Evolutionary conservation across 1,140 invertebrate species (phyloP), one percentile per base, ranked within the genome.

Genomic region (Zaprionus ghesquierei): DNA sequence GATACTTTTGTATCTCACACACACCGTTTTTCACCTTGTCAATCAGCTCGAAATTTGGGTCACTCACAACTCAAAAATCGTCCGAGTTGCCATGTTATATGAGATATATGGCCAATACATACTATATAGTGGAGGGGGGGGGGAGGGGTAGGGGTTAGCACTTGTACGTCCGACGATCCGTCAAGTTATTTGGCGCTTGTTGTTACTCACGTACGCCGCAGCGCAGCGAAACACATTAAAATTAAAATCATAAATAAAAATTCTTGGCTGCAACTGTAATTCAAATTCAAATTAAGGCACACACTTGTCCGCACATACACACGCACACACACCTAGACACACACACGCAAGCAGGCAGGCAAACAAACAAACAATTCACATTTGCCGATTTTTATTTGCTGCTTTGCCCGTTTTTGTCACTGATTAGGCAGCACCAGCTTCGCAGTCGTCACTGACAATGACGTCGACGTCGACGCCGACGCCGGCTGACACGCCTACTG

Each of bases 361-460:
- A 70, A 69, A 70, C 35, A 41, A 41, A 41, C 35, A 41, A 29
- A n/a, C 59, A 70, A 77, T 65, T 75, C 79, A 70, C 75, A 82
- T 20, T 87, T 87, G 84, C 78, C 82, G 73, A 76, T 79, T 87
- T 86, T 86, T 82, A 86, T 86, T 87, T 82, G 82, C 82, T 89
- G 87, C 81, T 77, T 74, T 89, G 84, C 29, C 75, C 84, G 63
- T 82, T 89, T 79, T 79, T 54, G 79, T 76, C 75, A 73, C 69
- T 87, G 84, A 87, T 87, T 89, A 79, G 79, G 46, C 54, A 22
- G 35, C 33, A 41, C 25, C 12, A 12, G 5, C 66, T 18, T 35
- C 49, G 51, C 35, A 18, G 54, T 35, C 53, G 44, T 61, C 60
- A 22, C 33, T 18, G 60, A 3, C n/a, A n/a, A n/a, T 54, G 44